Conservation (phyloP, 2,113 vertebrate species). For the Egretta garzetta region DNA sequence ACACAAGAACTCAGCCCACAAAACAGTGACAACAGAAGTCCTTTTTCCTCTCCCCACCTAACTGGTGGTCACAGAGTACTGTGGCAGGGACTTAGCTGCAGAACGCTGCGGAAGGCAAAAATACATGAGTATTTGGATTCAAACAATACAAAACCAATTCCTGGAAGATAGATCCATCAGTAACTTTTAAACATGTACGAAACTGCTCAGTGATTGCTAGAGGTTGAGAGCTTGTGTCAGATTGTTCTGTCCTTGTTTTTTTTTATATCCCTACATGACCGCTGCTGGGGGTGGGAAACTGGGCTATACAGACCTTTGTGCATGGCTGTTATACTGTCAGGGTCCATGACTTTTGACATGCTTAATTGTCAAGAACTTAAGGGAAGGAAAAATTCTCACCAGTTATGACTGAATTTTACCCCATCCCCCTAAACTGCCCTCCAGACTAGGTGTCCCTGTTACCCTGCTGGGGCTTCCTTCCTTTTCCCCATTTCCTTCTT, state of each 20-base stretch:
- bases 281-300: fast-evolving
- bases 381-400: neutral
- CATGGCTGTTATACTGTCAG: neutral
- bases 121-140: neutral
- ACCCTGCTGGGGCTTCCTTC: neutral
- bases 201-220: neutral
- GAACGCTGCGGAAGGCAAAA: neutral
- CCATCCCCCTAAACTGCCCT: neutral
- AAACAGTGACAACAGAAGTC: neutral
- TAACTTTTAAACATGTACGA: neutral
- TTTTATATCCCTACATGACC: neutral
- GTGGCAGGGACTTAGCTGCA: fast-evolving
- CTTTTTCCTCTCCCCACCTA: neutral
- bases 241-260: neutral
- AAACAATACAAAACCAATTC: neutral
- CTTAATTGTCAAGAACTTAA: neutral
- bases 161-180: neutral
- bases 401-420: neutral
- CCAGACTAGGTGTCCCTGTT: neutral
- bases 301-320: neutral
- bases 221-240: neutral
- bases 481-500: neutral
- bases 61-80: neutral
- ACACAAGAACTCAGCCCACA: neutral
- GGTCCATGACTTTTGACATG: neutral